Evolutionary conservation across 2,888 invertebrate genomes (phyloP), one percentile per base, ranked within the genome.

Genomic region (Aporophyla nigra): DNA sequence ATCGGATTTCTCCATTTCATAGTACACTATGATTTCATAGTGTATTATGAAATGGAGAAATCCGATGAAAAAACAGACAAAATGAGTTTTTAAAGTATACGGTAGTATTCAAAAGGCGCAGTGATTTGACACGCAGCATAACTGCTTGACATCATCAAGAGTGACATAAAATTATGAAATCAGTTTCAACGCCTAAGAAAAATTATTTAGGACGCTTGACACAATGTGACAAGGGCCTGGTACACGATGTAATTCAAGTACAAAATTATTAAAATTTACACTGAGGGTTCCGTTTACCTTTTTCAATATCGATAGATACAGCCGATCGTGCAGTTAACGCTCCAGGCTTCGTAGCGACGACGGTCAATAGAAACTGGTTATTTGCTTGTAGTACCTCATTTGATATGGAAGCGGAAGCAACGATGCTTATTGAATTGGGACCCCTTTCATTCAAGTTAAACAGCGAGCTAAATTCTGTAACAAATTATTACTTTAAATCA

Each of bases 281-380:
- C 33, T 33, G 33, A 33, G 43, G 40, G n/a, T 2, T 12, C n/a
- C 9, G 10, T 59, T 61, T 71, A 93, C 92, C 91, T 88, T 86
- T 92, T 46, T 87, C 87, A 71, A 93, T 80, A 67, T 88, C 87
- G 49, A 93, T 91, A 19, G 87, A 89, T 74, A 93, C 89, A 10
- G 87, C 89, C 40, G 93, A 85, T 68, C 82, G 85, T 43, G 88
- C 91, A 71, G 53, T 71, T 40, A 68, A 46, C 49, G 80, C 70
- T 58, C 85, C 85, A 7, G 86, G 77, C 49, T 91, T 92, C 7
- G 54, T 66, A 21, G 93, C 93, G 2, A 88, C 63, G 7, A 93
- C 83, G 62, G 86, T 80, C 49, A 93, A 87, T 51, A 93, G 63
- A 6, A 93, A 78, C 40, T 90, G 86, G 40, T 78, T 87, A 68